Evolutionary conservation across 1,140 invertebrate species (phyloP), one percentile per base, ranked within the genome.

Genomic region (Drosophila tropicalis): DNA sequence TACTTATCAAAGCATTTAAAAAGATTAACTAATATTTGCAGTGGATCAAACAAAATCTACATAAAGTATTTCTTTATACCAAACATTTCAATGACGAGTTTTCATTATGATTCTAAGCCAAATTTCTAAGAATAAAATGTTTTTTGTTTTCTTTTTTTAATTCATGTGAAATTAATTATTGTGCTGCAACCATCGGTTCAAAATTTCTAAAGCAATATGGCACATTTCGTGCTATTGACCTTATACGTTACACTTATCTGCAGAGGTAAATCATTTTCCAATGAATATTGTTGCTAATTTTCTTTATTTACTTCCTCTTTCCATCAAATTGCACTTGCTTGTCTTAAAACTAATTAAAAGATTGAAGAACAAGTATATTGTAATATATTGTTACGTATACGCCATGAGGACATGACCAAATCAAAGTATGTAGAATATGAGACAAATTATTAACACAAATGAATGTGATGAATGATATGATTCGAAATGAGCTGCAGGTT

Each of bases 161-260:
- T 15, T 17, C 15, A 47, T 15, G 1, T 17, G 15, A 47, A 47
- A 19, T 47, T 47, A 47, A 19, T 15, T 15, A 7, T 17, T 44
- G n/a, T 44, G 40, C 40, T 9, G 34, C 34, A 9, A 36, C 34
- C 1, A 36, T 36, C 9, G 34, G 34, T 36, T 36, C 34, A 36
- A 12, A 36, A 36, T 36, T 36, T 36, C 34, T 36, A 39, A 19
- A 9, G 6, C 2, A 9, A 10, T 2, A 47, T 47, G 22, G 44
- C 44, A 51, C 17, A 51, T 22, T 51, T 51, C 44, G 44, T 51
- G 44, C 44, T 51, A 22, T 47, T 47, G 7, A 17, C 15, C 15
- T 47, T 17, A 47, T 6, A 17, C n/a, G 3, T 25, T 25, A 25
- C 5, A 15, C n/a, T 15, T 15, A 2, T 44, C 4, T 29, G 5